These are phyloP conservation scores for Cephus pulcher DNA, from an alignment of 2,888 invertebrate genomes.

Conservation along the genomic window DNA sequence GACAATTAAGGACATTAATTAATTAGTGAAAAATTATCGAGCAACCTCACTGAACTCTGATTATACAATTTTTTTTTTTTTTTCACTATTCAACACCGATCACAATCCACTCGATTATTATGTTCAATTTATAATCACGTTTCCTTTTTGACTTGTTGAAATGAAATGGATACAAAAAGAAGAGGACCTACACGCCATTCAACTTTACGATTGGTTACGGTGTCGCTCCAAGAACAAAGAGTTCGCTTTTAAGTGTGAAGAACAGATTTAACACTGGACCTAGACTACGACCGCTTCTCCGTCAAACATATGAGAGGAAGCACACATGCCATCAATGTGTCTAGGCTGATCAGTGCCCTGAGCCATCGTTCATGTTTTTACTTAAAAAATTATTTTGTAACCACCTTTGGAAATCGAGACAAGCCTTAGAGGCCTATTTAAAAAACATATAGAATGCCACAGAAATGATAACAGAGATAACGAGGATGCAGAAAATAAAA, in stretches of 20 bases:
- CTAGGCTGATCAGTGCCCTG: slow-evolving; percentile 6
- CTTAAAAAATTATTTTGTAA: background rate
- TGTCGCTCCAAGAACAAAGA: background rate
- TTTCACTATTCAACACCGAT: background rate
- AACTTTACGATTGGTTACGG: background rate
- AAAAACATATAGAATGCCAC: background rate
- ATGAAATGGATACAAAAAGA: background rate
- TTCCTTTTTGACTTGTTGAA: background rate
- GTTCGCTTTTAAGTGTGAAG: slow-evolving; percentile 1
- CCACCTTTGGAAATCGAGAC: background rate
- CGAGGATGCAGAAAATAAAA: background rate
- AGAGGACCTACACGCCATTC: background rate
- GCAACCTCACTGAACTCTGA: background rate
- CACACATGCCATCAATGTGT: slow-evolving; percentile 11
- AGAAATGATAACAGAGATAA: background rate
- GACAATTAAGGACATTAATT: background rate
- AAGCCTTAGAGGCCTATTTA: too few relatives aligned
- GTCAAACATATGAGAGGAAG: background rate
- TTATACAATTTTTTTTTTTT: background rate
- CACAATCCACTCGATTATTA: background rate
- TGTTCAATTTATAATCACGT: background rate
- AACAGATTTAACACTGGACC: slow-evolving; percentile 13
- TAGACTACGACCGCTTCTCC: slow-evolving; percentile 11
- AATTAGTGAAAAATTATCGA: background rate
- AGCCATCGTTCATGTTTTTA: background rate